Conservation (phyloP, 2,888 invertebrate genomes). For the Cotesia congregata region DNA sequence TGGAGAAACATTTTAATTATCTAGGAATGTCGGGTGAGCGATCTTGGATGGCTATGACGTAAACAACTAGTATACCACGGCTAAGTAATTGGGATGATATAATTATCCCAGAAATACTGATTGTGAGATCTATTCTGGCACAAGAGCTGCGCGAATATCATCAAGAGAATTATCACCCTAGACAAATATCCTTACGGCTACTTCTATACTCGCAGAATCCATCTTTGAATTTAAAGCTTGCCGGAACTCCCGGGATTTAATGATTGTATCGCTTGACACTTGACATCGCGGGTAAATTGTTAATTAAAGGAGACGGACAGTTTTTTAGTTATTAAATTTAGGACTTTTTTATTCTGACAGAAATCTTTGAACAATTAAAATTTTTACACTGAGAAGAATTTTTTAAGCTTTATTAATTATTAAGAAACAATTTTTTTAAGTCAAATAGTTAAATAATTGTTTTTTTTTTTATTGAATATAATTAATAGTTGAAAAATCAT, state of each 20-base stretch:
- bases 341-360: no score
- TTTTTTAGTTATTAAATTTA: no score
- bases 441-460: no score
- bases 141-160: slow-evolving; percentile 26
- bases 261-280: slow-evolving; percentile 32
- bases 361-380: no score
- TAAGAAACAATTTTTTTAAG: no score
- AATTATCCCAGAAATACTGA: slow-evolving; percentile 31
- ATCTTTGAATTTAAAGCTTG: slow-evolving; percentile 11
- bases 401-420: no score
- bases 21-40: slow-evolving; percentile 28
- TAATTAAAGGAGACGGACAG: not conserved
- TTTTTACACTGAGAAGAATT: no score
- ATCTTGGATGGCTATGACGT: not conserved
- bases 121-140: slow-evolving; percentile 16
- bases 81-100: slow-evolving; percentile 38
- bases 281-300: not conserved
- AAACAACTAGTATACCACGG: not conserved
- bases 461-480: no score
- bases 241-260: slow-evolving; percentile 14
- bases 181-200: no score
- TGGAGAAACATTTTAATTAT: slow-evolving; percentile 36
- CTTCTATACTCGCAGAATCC: not conserved
- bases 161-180: not conserved
- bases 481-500: no score